These are phyloP conservation scores for Nomada flava DNA, from an alignment of 2,888 invertebrate genomes.

Conservation along the genomic window DNA sequence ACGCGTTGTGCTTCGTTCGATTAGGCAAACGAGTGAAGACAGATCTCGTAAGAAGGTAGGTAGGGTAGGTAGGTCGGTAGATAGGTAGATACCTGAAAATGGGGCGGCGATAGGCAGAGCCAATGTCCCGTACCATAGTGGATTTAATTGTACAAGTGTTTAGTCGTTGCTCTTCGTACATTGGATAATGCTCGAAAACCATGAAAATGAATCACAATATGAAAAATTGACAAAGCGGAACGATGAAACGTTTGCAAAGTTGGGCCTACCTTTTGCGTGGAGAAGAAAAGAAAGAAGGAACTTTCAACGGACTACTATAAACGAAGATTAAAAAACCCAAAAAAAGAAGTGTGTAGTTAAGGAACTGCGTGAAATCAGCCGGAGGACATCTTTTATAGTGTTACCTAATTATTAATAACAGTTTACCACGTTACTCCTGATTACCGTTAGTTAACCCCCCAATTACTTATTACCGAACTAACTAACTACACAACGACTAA, in stretches of 20 bases:
- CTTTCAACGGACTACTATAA: slow-evolving; percentile 18
- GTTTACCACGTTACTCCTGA: slow-evolving; percentile 60
- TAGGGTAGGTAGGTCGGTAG: slow-evolving; percentile 66
- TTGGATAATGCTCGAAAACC: slow-evolving; percentile 30
- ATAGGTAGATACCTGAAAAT: slow-evolving; percentile 56
- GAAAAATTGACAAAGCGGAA: slow-evolving; percentile 4
- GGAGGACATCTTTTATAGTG: slow-evolving; percentile 63
- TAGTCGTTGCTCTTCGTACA: slow-evolving; percentile 44
- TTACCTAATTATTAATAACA: slow-evolving; percentile 63
- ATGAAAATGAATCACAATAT: not conserved
- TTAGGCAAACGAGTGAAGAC: slow-evolving; percentile 55
- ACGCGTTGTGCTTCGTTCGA: slow-evolving; percentile 37
- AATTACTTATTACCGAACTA: slow-evolving; percentile 61
- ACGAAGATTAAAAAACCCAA: slow-evolving; percentile 3
- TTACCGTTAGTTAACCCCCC: slow-evolving; percentile 60
- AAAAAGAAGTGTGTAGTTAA: slow-evolving; percentile 10
- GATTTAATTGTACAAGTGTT: slow-evolving; percentile 51
- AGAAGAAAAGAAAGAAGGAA: slow-evolving; percentile 3
- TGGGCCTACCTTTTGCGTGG: slow-evolving; percentile 1
- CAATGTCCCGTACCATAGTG: slow-evolving; percentile 56
- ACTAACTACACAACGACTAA: slow-evolving; percentile 66
- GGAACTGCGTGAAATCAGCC: slow-evolving; percentile 43
- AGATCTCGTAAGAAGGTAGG: slow-evolving; percentile 59
- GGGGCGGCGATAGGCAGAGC: slow-evolving; percentile 65
- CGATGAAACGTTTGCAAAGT: not conserved